Evolutionary conservation across 2,113 vertebrate species (phyloP).

Genomic region (Gambusia holbrooki): DNA sequence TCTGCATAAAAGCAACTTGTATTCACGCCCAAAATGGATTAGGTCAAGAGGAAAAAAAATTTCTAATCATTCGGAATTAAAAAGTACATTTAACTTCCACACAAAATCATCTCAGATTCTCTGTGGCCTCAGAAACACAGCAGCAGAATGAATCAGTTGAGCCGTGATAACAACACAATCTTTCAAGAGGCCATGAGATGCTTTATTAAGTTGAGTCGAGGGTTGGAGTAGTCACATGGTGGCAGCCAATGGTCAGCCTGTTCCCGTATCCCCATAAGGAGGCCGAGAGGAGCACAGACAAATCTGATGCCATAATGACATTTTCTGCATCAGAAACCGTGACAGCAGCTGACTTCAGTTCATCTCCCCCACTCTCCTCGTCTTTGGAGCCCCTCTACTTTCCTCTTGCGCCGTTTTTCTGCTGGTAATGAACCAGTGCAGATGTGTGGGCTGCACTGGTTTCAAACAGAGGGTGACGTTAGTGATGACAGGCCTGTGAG

Average conservation of each 20-base stretch:
- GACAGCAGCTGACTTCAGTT: conserved; percentile 51
- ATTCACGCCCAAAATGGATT: background rate
- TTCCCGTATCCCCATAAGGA: conserved; percentile 1
- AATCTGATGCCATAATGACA: conserved; percentile 23
- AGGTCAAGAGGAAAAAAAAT: background rate
- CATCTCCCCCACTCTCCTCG: background rate
- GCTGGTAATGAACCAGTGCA: background rate
- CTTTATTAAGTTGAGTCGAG: conserved; percentile 23
- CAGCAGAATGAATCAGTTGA: conserved; percentile 9
- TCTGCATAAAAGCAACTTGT: background rate
- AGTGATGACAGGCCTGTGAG: conserved; percentile 61
- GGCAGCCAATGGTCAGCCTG: conserved; percentile 51
- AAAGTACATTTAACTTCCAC: background rate
- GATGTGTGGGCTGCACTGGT: conserved; percentile 19
- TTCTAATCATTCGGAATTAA: background rate
- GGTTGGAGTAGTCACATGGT: conserved; percentile 51
- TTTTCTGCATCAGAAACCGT: conserved; percentile 54
- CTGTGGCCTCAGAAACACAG: background rate
- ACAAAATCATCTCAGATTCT: background rate
- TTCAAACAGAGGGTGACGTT: conserved; percentile 40
- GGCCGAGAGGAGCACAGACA: conserved; percentile 20
- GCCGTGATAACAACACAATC: background rate
- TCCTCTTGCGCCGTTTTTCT: background rate
- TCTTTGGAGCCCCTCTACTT: conserved; percentile 2
- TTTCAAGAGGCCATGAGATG: background rate